Evolutionary conservation across 2,113 vertebrate species (phyloP), one percentile per base, ranked within the genome.

Genomic region (Noctilio leporinus): DNA sequence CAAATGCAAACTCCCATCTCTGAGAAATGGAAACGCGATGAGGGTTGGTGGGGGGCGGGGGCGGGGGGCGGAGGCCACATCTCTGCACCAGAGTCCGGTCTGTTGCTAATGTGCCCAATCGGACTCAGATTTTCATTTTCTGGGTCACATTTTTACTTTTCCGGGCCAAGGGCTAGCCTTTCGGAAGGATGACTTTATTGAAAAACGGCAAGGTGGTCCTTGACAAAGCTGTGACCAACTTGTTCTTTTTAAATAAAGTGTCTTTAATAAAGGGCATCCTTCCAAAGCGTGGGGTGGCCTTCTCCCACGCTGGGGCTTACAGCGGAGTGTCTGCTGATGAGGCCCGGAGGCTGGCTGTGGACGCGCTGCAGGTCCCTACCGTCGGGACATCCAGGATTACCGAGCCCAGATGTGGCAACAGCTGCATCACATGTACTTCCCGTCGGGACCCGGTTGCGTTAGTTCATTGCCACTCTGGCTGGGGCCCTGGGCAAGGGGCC

Each of bases 51-150:
- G 14, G 11, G 28, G 2, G 35, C 57, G 20, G n/a, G n/a, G n/a
- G n/a, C n/a, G n/a, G n/a, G n/a, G n/a, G n/a, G n/a, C n/a, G n/a
- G n/a, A n/a, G n/a, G n/a, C n/a, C 2, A n/a, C 33, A 35, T 16
- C 17, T 26, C 65, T 10, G 15, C 19, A 9, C 38, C 10, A 1
- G 24, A 24, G 38, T 70, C 38, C 22, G 10, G 2, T 5, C 57
- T 38, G 16, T 9, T 49, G 62, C 35, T 4, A 16, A 7, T 6
- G 12, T 2, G 2, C 14, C 64, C 57, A 7, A 0, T 20, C 0
- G 1, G 30, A 51, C 26, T 24, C 30, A 33, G n/a, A 19, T 26
- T 72, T 47, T 40, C 45, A n/a, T 35, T 67, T 86, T 26, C 86
- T 76, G 40, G 5, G n/a, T 45, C 16, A 0, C 10, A 19, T 10